Percentiles rank a stretch among this genome's conserved stretches.
phyloP scores from a whole-genome alignment of 2,797 vertebrate genomes.

The Sorex maritimensis region DNA sequence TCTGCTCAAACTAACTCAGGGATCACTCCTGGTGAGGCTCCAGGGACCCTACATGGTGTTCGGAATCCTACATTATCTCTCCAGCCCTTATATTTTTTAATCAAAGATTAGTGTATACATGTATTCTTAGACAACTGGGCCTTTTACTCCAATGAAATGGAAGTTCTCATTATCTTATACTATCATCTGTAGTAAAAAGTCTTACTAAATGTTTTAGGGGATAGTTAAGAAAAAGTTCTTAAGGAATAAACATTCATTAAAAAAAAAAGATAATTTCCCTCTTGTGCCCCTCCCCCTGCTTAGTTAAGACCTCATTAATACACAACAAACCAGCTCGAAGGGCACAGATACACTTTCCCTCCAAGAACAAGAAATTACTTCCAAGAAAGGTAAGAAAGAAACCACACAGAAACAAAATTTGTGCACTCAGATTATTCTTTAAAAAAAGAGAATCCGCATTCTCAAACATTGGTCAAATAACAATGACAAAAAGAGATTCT shows the following conservation, averaged over 20 bases:
- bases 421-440: constrained; percentile 24
- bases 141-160: constrained; percentile 22
- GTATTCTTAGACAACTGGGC: background rate
- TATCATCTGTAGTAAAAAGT: background rate
- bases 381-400: constrained; percentile 54
- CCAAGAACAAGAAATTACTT: constrained; percentile 49
- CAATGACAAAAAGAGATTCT: constrained; percentile 14
- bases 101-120: background rate
- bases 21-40: no score
- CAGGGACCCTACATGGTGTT: no score
- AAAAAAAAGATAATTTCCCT: constrained; percentile 51
- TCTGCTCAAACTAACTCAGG: no score
- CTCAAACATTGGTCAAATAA: constrained; percentile 48
- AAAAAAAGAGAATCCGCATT: constrained; percentile 49
- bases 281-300: constrained; percentile 39
- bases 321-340: constrained; percentile 33
- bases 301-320: constrained; percentile 32
- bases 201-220: background rate
- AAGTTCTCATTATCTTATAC: constrained; percentile 22
- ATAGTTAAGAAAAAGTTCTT: background rate
- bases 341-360: background rate
- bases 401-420: constrained; percentile 36
- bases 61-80: no score
- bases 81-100: no score
- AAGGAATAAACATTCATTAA: constrained; percentile 52